Percentiles rank a stretch among this genome's conserved stretches.
Evolutionary conservation across 2,113 vertebrate species (phyloP).

Genomic region (Vulpes vulpes): DNA sequence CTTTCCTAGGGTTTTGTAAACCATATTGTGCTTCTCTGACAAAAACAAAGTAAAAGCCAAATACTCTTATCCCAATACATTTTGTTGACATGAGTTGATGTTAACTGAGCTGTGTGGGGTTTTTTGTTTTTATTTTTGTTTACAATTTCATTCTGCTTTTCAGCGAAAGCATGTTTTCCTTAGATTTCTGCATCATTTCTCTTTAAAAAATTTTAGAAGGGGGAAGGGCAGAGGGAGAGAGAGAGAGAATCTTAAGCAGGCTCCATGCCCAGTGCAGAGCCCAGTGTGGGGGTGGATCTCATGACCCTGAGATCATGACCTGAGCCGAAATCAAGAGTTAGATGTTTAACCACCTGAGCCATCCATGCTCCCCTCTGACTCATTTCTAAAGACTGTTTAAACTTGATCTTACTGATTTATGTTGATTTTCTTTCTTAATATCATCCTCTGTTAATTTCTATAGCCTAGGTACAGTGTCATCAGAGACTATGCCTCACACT

Average conservation of each 20-base stretch:
- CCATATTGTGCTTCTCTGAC: neutral
- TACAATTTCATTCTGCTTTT: neutral
- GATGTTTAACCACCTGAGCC: neutral
- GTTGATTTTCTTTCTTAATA: neutral
- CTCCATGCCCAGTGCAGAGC: neutral
- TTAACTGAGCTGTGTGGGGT: neutral
- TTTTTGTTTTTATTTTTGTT: neutral
- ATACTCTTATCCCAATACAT: neutral
- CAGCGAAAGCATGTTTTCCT: neutral
- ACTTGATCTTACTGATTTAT: neutral
- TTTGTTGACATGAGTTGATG: neutral
- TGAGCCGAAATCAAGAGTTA: neutral
- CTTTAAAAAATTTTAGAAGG: neutral
- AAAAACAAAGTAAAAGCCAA: neutral
- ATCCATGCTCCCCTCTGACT: neutral
- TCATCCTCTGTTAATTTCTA: neutral
- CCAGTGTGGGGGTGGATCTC: neutral
- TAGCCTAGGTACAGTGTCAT: neutral
- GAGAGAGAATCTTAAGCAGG: neutral
- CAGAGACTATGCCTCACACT: neutral
- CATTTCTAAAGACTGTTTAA: neutral
- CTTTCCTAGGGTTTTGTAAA: neutral
- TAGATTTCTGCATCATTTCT: neutral
- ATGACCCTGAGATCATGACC: neutral
- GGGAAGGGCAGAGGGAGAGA: neutral